Evolutionary conservation across 2,888 invertebrate genomes (phyloP), one percentile per base, ranked within the genome.

Genomic region (Arge pagana): DNA sequence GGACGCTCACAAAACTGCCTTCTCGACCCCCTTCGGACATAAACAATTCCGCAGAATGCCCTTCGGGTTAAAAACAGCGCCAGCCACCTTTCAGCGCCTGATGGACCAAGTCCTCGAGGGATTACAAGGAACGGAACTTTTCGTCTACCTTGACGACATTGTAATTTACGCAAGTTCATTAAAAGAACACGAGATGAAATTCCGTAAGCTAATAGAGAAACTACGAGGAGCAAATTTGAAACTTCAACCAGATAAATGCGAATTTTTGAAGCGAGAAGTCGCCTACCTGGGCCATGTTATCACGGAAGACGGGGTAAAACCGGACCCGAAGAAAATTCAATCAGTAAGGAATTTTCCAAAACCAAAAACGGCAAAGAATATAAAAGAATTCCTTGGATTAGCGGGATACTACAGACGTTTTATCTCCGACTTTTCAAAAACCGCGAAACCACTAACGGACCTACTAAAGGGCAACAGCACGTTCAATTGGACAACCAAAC

Each of bases 11-110:
- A 62, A 62, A 55, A 62, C 64, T 4, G 62, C 63, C 3, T 67
- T 66, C 33, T 56, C 58, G 1, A 60, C 58, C 4, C 50, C 54
- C 13, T 26, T 36, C 3, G 65, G 63, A 13, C 65, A 66, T 53
- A 66, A 56, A 39, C 52, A 67, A 28, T 65, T 43, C 50, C 36
- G 26, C 1, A 41, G 61, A 11, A 66, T 67, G 62, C 66, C 66
- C 5, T 63, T 65, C 37, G 64, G 66, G 2, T 49, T 68, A 13
- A 54, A 51, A 45, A 43, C 37, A 6, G 51, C 50, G 1, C 54
- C 54, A 2, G 18, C 43, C 3, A 37, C 45, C 3, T 50, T 54
- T 15, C 49, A 54, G 35, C 3, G 52, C 1, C 11, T 21, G 2
- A 53, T 49, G 30, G 42, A 37, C 4, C 8, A 11, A 8, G 16